Percentiles rank a stretch among this genome's conserved stretches.
Conservation (phyloP, 1,140 invertebrate species). For the Rhynchophorus ferrugineus region DNA sequence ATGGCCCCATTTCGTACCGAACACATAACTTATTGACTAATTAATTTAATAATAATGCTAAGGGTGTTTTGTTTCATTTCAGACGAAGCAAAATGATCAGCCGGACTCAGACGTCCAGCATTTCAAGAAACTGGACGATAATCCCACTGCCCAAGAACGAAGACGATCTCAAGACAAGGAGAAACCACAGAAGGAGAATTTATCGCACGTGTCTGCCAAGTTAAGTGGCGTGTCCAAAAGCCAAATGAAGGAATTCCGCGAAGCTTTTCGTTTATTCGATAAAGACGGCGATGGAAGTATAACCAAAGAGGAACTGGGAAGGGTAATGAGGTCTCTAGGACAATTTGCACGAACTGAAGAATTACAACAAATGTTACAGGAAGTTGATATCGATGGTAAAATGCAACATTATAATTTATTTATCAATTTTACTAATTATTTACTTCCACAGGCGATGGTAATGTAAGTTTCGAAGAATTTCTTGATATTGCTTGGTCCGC, state of each 20-base stretch:
- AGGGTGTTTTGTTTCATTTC: no score
- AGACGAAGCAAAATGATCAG: background rate
- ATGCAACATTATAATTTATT: background rate
- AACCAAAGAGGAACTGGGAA: constrained; percentile 75
- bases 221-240: constrained; percentile 58
- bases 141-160: background rate
- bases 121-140: background rate
- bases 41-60: no score
- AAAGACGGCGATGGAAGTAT: constrained; percentile 84
- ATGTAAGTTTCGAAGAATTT: constrained; percentile 88
- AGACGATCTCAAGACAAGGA: constrained; percentile 2
- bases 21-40: no score
- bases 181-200: background rate
- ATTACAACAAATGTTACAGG: constrained; percentile 78
- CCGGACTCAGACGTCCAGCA: background rate
- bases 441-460: constrained; percentile 64
- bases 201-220: constrained; percentile 24
- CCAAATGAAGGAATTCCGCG: constrained; percentile 78
- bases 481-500: constrained; percentile 78
- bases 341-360: constrained; percentile 80
- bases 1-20: no score
- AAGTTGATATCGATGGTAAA: constrained; percentile 81
- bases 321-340: constrained; percentile 76
- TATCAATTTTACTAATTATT: background rate
- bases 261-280: constrained; percentile 82